These are phyloP conservation scores for Spisula solida DNA, from an alignment of 2,888 invertebrate species.

Conservation along the genomic window DNA sequence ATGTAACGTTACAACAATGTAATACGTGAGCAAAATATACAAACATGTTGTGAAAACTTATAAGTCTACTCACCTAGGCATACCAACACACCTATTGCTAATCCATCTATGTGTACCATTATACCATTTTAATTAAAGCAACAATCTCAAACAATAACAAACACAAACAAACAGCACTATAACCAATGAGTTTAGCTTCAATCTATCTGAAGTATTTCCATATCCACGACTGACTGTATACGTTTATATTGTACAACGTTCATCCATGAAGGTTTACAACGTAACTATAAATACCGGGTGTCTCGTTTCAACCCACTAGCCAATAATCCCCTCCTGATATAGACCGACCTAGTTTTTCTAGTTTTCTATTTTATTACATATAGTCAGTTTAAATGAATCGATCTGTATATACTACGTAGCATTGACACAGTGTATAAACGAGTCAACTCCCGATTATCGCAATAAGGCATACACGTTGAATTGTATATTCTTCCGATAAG, in stretches of 20 bases:
- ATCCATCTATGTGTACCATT: neutral
- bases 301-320: neutral
- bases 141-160: neutral
- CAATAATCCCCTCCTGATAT: neutral
- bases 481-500: no score
- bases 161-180: neutral
- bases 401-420: neutral
- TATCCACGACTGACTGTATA: neutral
- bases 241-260: neutral
- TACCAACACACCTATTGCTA: neutral
- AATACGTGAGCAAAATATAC: neutral
- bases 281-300: neutral
- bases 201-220: neutral
- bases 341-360: conserved; percentile 3
- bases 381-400: neutral
- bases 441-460: no score
- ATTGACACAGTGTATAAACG: neutral
- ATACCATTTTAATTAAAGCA: neutral
- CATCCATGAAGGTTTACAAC: neutral
- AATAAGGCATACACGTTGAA: no score
- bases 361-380: neutral
- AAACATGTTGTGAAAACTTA: neutral
- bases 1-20: neutral
- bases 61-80: neutral
- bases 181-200: neutral